These are phyloP conservation scores for Callipepla squamata DNA, from an alignment of 2,113 vertebrate species.

Conservation along the genomic window DNA sequence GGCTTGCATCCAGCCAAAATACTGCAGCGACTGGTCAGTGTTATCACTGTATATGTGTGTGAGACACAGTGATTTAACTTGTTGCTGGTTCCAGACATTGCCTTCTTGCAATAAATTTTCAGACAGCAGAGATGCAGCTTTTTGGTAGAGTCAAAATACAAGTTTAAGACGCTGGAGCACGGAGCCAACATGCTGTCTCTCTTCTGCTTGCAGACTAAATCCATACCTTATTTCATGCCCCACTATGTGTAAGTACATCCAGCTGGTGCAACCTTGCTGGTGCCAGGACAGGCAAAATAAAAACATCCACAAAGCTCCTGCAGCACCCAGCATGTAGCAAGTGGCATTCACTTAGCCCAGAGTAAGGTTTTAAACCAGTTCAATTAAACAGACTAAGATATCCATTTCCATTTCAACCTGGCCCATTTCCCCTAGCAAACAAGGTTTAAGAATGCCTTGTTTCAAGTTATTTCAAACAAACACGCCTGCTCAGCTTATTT, in stretches of 20 bases:
- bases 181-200: not conserved
- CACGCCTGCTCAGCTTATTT: not conserved
- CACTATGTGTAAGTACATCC: not conserved
- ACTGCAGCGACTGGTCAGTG: not conserved
- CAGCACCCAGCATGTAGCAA: not conserved
- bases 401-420: not conserved
- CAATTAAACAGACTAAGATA: not conserved
- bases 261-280: not conserved
- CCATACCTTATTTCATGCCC: not conserved
- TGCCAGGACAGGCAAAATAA: slow-evolving; percentile 10
- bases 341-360: not conserved
- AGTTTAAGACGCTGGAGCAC: not conserved
- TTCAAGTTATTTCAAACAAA: slow-evolving; percentile 13
- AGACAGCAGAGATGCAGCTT: not conserved
- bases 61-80: not conserved
- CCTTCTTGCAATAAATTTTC: not conserved
- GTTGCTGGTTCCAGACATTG: not conserved
- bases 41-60: not conserved
- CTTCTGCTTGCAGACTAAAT: not conserved
- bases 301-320: not conserved
- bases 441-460: not conserved
- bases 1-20: not conserved
- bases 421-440: not conserved
- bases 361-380: not conserved
- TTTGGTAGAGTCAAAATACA: not conserved